phyloP scores from a whole-genome alignment of 2,888 invertebrate genomes.

The Bombylius major region DNA sequence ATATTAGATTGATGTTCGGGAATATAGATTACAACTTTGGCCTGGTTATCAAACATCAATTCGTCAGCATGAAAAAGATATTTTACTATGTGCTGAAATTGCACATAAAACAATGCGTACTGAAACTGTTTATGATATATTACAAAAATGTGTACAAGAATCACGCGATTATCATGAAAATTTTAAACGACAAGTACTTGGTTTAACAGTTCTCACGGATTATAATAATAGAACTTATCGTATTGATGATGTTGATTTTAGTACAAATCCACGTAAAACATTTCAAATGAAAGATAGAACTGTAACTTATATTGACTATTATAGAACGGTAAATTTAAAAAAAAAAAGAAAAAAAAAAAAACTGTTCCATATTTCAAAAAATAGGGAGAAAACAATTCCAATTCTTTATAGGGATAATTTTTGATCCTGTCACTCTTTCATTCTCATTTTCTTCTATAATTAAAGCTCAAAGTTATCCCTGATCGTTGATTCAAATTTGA shows the following conservation, averaged over 20 bases:
- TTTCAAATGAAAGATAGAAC: slow-evolving; percentile 49
- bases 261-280: slow-evolving; percentile 44
- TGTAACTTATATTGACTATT: slow-evolving; percentile 53
- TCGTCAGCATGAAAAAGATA: slow-evolving; percentile 61
- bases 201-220: slow-evolving; percentile 50
- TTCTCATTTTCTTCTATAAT: too few species aligned
- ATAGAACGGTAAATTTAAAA: slow-evolving; percentile 38
- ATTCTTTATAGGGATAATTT: too few species aligned
- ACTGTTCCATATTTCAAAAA: neutral
- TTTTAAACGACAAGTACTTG: slow-evolving; percentile 43
- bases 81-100: slow-evolving; percentile 69
- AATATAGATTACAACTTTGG: slow-evolving; percentile 62
- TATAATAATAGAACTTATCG: slow-evolving; percentile 55
- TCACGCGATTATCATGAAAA: slow-evolving; percentile 42
- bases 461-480: too few species aligned
- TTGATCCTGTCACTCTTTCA: too few species aligned
- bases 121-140: slow-evolving; percentile 57
- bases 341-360: too few species aligned
- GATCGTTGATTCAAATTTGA: too few species aligned
- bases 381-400: neutral
- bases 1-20: slow-evolving; percentile 42
- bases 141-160: slow-evolving; percentile 41
- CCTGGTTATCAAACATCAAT: slow-evolving; percentile 76
- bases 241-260: slow-evolving; percentile 62
- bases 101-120: slow-evolving; percentile 72